Conservation (phyloP, 2,113 vertebrate genomes). For the Telmatochromis brichardi region DNA sequence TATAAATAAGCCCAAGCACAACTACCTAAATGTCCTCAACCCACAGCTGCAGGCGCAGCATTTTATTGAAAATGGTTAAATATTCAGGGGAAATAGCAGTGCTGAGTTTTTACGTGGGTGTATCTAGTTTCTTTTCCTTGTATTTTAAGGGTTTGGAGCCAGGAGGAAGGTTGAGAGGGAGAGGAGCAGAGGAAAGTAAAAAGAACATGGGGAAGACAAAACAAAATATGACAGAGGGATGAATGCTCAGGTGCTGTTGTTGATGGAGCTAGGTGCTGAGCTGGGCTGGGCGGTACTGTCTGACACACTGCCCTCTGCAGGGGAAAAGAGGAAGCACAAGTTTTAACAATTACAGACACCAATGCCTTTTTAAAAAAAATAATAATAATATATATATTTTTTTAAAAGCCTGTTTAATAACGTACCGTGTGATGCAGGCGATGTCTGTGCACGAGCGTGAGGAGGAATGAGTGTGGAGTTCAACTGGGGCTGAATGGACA, state of each 20-base stretch:
- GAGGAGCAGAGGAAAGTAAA: constrained; percentile 30
- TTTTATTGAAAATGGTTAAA: constrained; percentile 20
- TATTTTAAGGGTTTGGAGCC: constrained; percentile 48
- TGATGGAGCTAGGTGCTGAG: constrained; percentile 74
- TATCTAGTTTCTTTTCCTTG: constrained; percentile 6
- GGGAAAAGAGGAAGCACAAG: constrained; percentile 9
- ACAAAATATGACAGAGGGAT: constrained; percentile 43
- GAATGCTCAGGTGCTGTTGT: constrained; percentile 75
- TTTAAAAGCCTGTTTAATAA: neutral
- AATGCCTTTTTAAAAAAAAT: fast-evolving
- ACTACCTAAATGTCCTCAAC: constrained; percentile 5
- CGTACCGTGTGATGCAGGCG: constrained; percentile 79
- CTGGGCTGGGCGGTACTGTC: constrained; percentile 76
- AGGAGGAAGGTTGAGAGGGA: constrained; percentile 32
- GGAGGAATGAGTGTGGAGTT: constrained; percentile 89
- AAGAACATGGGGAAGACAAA: constrained; percentile 20
- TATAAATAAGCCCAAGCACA: constrained; percentile 5
- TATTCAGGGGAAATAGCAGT: constrained; percentile 16
- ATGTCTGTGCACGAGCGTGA: constrained; percentile 80
- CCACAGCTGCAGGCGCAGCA: neutral
- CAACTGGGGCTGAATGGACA: constrained; percentile 87
- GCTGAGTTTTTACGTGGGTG: constrained; percentile 17
- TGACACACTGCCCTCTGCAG: constrained; percentile 73
- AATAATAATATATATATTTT: neutral
- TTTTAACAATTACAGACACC: neutral